Evolutionary conservation across 2,888 invertebrate genomes (phyloP).

Genomic region (Dinocampus coccinellae): DNA sequence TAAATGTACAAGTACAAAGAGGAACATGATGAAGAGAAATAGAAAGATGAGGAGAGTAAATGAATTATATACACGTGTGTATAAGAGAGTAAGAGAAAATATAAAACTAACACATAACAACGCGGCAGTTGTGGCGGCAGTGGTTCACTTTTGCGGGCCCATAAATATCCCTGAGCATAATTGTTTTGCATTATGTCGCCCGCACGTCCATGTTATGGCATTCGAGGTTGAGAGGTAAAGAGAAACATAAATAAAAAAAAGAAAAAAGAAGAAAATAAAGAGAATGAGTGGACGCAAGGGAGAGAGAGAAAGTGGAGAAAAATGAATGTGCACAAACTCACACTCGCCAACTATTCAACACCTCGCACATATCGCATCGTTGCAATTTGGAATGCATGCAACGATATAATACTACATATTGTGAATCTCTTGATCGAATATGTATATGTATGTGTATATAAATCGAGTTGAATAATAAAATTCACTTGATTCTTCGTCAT

Average conservation of each 20-base stretch:
- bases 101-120: no score
- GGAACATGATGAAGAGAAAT: not conserved
- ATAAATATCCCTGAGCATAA: conserved; percentile 47
- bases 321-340: no score
- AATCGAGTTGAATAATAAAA: not conserved
- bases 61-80: not conserved
- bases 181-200: conserved; percentile 49
- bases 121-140: conserved; percentile 22
- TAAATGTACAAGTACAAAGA: not conserved
- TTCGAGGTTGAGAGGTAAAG: not conserved
- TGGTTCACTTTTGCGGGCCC: conserved; percentile 22
- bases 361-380: no score
- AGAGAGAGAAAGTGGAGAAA: no score
- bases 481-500: conserved; percentile 32
- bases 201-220: conserved; percentile 30
- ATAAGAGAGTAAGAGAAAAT: conserved; percentile 7
- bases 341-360: no score
- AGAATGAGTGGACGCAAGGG: no score
- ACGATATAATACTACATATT: not conserved
- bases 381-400: no score
- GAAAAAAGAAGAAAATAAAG: no score
- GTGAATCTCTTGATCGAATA: not conserved
- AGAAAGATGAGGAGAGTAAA: not conserved
- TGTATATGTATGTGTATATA: not conserved
- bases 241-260: not conserved